Base-by-base conservation (phyloP, 1,140 invertebrate species). In the Diuraphis noxia region DNA sequence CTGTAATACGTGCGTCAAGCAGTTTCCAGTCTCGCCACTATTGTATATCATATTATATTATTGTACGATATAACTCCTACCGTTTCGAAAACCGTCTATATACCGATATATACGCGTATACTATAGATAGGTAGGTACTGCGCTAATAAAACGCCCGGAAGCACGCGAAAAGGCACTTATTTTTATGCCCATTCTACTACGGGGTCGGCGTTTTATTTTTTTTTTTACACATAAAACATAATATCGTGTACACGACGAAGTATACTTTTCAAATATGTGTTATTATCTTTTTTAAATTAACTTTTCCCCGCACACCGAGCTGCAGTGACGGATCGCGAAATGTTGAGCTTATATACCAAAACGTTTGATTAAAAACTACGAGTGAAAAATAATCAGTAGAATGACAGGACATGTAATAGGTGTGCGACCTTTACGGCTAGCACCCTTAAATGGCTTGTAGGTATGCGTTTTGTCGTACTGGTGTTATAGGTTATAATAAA, bases 131-230 rank as follows among this genome's bases (percentile, higher is more conserved):
- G 4, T 3, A 30, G 7, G 52, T 30, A 17, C 56, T n/a, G 25
- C 34, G 7, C 86, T 88, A 56, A 56, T 88, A 88, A 52, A 88
- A 88, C 25, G 52, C 52, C 34, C 34, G n/a, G 30, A 88, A 63
- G 77, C 63, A 89, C 40, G 88, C 88, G 40, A 89, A 77, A 72
- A 46, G 40, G 40, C 63, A 79, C 63, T 89, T 89, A 89, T 89
- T 89, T 89, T 77, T 89, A 89, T 89, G 30, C 40, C 40, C 56
- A 36, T 79, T 77, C 19, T 43, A n/a, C 19, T 43, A n/a, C n/a
- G 52, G 19, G 40, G 63, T 36, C 19, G 88, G 19, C 25, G 38
- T 89, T 46, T 77, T 40, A n/a, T 89, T 88, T 88, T 87, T 63
- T 30, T 17, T 38, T 81, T 25, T 52, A 87, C 9, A 36, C n/a